Percentiles rank a stretch among this genome's conserved stretches.
These are phyloP conservation scores for Malurus alboscapulatus DNA, from an alignment of 2,113 vertebrate genomes.

Conservation along the genomic window DNA sequence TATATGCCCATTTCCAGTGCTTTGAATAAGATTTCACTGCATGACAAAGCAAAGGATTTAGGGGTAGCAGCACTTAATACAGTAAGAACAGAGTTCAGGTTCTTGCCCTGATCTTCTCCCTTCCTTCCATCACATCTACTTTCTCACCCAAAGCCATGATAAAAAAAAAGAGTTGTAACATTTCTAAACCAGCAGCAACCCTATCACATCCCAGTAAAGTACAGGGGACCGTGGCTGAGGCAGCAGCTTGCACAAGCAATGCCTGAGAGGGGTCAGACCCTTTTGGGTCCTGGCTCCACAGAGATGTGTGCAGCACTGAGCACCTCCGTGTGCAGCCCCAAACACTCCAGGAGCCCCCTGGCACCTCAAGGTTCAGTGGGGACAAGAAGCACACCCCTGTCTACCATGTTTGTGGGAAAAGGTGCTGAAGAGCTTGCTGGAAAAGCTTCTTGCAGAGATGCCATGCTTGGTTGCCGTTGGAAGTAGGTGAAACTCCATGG, in stretches of 20 bases:
- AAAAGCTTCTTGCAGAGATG: background rate
- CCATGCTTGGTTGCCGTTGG: background rate
- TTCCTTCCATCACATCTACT: background rate
- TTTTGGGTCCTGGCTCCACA: background rate
- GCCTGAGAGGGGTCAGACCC: background rate
- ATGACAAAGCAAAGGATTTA: background rate
- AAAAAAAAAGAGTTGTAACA: background rate
- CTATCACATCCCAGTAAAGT: background rate
- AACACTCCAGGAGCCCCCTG: background rate
- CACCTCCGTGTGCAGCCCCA: fast-evolving
- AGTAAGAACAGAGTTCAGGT: background rate
- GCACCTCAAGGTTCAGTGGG: background rate
- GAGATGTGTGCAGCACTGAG: background rate
- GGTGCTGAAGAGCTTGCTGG: fast-evolving
- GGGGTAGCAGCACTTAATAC: background rate
- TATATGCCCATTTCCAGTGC: background rate
- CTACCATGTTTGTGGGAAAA: fast-evolving
- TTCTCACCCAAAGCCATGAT: background rate
- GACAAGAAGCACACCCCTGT: background rate
- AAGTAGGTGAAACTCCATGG: background rate
- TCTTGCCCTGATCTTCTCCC: background rate
- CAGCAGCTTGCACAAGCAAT: background rate
- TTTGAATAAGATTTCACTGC: background rate
- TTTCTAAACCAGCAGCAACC: background rate
- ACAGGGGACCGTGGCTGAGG: background rate